These are phyloP conservation scores for Agrenia bidenticulata DNA, from an alignment of 2,888 invertebrate genomes.

Conservation along the genomic window DNA sequence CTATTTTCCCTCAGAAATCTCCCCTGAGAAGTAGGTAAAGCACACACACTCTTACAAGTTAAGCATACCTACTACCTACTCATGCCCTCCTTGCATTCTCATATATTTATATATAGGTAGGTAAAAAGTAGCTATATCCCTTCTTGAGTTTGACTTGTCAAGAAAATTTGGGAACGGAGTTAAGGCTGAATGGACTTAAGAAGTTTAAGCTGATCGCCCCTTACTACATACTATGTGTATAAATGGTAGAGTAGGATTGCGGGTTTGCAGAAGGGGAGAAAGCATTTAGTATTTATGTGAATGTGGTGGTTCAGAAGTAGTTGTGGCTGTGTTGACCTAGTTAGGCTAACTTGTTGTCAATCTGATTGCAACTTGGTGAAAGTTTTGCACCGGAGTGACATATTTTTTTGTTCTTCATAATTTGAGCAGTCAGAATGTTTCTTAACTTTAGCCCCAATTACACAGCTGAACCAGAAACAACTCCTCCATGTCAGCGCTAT, in stretches of 20 bases:
- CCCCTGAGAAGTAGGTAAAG: no score
- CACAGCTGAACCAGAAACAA: conserved; percentile 9
- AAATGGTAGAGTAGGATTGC: no score
- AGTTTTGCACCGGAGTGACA: not conserved
- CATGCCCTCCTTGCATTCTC: no score
- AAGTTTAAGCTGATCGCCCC: conserved; percentile 5
- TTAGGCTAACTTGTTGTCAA: conserved; percentile 11
- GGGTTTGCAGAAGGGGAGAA: no score
- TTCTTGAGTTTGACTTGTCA: no score
- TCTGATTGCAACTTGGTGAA: not conserved
- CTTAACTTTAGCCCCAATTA: conserved; percentile 15
- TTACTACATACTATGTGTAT: not conserved
- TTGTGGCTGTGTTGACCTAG: conserved; percentile 1
- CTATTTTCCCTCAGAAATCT: not conserved
- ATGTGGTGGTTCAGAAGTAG: no score
- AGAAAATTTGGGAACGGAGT: no score
- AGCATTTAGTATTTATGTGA: no score
- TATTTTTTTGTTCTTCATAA: conserved; percentile 13
- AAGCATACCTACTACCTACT: not conserved
- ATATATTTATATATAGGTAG: no score
- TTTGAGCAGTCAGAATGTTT: not conserved
- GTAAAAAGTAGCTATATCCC: no score
- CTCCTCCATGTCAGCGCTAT: not conserved
- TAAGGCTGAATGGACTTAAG: not conserved
- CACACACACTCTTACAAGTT: not conserved